These are phyloP conservation scores for Tetranychus piercei DNA, from an alignment of 2,888 invertebrate genomes.

Conservation along the genomic window DNA sequence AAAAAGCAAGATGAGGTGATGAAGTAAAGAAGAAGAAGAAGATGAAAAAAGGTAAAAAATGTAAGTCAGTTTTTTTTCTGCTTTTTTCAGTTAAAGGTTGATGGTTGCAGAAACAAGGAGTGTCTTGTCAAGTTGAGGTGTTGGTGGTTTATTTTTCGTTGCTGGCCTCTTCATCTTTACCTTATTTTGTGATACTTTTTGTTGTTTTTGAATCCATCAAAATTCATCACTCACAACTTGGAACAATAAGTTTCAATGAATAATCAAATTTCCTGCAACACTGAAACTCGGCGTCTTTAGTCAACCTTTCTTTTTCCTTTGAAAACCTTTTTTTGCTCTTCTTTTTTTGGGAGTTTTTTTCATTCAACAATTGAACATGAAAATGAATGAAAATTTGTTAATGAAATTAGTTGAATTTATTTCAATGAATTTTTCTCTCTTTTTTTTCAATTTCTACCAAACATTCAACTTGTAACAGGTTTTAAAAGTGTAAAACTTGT, in stretches of 20 bases:
- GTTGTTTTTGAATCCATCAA: background rate
- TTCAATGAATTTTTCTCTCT: too few species aligned
- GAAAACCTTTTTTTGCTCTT: background rate
- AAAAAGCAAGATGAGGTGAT: background rate
- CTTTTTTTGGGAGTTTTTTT: background rate
- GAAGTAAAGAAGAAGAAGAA: background rate
- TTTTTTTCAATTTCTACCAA: too few species aligned
- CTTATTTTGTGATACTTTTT: background rate
- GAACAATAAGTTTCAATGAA: too few species aligned
- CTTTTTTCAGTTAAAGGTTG: background rate
- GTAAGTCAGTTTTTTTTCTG: background rate
- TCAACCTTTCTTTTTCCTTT: too few species aligned
- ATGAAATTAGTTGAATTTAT: too few species aligned
- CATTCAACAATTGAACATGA: background rate
- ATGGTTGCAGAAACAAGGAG: background rate
- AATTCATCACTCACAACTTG: too few species aligned
- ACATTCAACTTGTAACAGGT: too few species aligned
- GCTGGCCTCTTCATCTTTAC: background rate
- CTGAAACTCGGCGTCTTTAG: too few species aligned
- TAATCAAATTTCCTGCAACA: too few species aligned
- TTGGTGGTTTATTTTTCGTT: background rate
- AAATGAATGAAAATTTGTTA: background rate
- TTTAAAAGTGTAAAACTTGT: too few species aligned
- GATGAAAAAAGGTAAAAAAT: background rate
- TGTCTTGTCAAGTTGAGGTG: background rate